phyloP scores from a whole-genome alignment of 2,797 vertebrate species.

The Gadopsis marmoratus region DNA sequence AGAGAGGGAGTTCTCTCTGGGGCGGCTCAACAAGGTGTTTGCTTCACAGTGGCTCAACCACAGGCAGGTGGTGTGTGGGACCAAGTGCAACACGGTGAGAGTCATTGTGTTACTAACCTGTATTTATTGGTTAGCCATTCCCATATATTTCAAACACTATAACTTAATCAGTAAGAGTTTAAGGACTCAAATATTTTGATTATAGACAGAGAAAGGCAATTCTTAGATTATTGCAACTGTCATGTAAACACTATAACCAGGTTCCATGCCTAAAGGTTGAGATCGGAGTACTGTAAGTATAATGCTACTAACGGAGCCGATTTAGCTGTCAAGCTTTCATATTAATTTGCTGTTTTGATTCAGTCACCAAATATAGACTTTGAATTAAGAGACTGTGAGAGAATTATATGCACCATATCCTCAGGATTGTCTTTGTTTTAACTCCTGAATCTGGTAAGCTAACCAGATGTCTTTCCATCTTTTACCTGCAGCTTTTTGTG shows the following conservation, averaged over 20 bases:
- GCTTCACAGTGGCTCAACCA: conserved; percentile 99
- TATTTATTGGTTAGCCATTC: neutral
- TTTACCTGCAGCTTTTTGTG: conserved; percentile 91
- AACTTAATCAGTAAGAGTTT: neutral
- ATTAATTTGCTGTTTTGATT: neutral
- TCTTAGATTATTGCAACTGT: neutral
- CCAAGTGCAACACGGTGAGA: conserved; percentile 98
- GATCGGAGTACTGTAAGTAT: neutral
- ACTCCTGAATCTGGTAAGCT: neutral
- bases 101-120: conserved; percentile 7
- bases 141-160: neutral
- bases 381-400: too few relatives aligned
- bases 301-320: neutral
- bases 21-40: conserved; percentile 97
- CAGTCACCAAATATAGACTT: too few relatives aligned
- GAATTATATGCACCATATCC: too few relatives aligned
- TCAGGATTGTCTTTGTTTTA: neutral
- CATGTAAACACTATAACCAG: neutral
- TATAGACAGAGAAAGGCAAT: neutral
- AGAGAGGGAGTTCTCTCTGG: conserved; percentile 95
- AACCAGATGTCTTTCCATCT: conserved; percentile 2
- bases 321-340: neutral
- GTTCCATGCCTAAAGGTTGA: neutral
- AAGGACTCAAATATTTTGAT: neutral
- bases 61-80: conserved; percentile 97